Evolutionary conservation across 2,888 invertebrate genomes (phyloP).

Genomic region (Anarsia innoxiella): DNA sequence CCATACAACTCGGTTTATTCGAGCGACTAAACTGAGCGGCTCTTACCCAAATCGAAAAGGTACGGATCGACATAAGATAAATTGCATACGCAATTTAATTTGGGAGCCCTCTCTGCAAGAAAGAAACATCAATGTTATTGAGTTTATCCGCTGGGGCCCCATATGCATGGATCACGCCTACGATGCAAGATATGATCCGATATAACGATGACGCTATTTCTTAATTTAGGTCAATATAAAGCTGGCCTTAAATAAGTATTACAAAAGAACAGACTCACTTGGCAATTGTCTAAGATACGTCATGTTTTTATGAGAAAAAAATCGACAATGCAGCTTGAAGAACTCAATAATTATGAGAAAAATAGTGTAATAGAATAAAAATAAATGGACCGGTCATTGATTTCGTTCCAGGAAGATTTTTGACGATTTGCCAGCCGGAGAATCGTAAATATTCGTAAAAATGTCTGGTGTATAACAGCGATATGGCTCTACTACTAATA

Average conservation of each 20-base stretch:
- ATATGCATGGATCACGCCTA: constrained; percentile 47
- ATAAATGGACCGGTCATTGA: constrained; percentile 18
- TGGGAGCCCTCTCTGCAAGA: constrained; percentile 8
- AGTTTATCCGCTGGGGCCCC: constrained; percentile 20
- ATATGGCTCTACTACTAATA: no score
- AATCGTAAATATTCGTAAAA: constrained; percentile 11
- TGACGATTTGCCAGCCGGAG: constrained; percentile 29
- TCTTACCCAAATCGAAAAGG: constrained; percentile 3
- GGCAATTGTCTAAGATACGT: constrained; percentile 8
- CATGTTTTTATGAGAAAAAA: constrained; percentile 8
- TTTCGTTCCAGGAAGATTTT: constrained; percentile 23
- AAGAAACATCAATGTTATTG: constrained; percentile 12
- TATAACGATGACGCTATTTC: constrained; percentile 54
- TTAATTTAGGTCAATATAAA: constrained; percentile 66
- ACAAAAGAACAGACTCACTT: constrained; percentile 28
- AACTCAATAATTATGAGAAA: not conserved
- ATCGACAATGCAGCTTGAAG: constrained; percentile 4
- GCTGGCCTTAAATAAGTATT: constrained; percentile 51
- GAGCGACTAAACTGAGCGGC: constrained; percentile 2
- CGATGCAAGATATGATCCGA: constrained; percentile 34
- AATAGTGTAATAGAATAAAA: constrained; percentile 5
- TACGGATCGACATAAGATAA: no score
- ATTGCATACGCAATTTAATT: constrained; percentile 15
- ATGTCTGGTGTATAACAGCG: not conserved
- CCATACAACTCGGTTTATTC: no score